These are phyloP conservation scores for Samia ricini DNA, from an alignment of 1,140 invertebrate genomes.

Conservation along the genomic window DNA sequence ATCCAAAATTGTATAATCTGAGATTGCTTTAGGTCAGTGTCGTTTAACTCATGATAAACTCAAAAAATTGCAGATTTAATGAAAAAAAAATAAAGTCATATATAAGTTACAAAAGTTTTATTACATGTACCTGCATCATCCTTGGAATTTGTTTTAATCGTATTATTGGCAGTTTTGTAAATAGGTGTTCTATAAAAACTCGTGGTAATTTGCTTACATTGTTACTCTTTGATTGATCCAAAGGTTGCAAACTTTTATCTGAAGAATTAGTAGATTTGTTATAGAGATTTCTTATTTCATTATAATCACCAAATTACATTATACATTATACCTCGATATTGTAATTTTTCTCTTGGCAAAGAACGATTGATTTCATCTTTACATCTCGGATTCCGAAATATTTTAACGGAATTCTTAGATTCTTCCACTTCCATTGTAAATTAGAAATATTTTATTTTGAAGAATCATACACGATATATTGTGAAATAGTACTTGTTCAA, in stretches of 20 bases:
- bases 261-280: not conserved
- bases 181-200: slow-evolving; percentile 9
- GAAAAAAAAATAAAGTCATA: too few species aligned
- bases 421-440: not conserved
- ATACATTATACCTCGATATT: not conserved
- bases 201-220: slow-evolving; percentile 17
- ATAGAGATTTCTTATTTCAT: not conserved
- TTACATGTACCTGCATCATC: slow-evolving; percentile 7
- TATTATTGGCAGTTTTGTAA: not conserved
- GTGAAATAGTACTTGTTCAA: too few species aligned
- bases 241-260: not conserved
- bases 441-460: not conserved
- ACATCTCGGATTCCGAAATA: not conserved
- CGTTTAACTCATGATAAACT: too few species aligned
- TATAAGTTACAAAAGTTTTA: too few species aligned
- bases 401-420: not conserved
- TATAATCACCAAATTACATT: not conserved
- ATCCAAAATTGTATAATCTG: too few species aligned
- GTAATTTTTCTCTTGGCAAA: not conserved
- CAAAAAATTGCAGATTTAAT: too few species aligned
- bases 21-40: too few species aligned
- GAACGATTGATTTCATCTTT: not conserved
- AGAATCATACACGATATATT: too few species aligned
- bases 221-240: slow-evolving; percentile 12
- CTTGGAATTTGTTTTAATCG: not conserved